Conservation (phyloP, 1,140 invertebrate species). For the Ceratitis capitata region DNA sequence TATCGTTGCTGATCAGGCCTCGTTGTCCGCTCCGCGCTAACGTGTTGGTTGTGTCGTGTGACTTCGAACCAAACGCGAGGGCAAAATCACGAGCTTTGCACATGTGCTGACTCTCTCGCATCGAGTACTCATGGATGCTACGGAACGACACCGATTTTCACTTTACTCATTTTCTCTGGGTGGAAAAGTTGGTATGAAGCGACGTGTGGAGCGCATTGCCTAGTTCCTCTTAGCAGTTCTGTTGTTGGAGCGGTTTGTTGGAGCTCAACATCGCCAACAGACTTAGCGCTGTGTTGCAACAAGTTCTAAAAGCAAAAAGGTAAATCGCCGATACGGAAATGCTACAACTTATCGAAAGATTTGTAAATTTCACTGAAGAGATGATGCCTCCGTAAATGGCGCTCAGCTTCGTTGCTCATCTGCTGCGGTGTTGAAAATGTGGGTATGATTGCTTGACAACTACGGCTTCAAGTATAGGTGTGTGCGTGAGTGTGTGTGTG, state of each 20-base stretch:
- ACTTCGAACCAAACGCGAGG: background rate
- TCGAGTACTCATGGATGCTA: background rate
- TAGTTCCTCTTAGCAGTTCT: background rate
- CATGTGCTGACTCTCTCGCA: background rate
- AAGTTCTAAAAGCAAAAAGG: background rate
- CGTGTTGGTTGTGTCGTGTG: background rate
- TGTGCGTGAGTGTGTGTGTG: background rate
- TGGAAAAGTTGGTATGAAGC: background rate
- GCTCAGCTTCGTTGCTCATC: background rate
- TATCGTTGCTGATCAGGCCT: background rate
- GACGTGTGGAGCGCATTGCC: too few species aligned
- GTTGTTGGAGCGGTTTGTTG: background rate
- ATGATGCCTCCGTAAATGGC: background rate
- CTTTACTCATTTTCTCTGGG: background rate
- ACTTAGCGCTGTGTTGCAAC: background rate
- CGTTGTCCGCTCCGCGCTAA: background rate
- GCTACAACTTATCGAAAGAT: background rate
- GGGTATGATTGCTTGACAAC: background rate
- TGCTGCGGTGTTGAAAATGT: background rate
- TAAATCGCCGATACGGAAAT: background rate
- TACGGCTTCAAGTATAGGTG: background rate
- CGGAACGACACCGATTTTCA: background rate
- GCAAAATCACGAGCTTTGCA: background rate
- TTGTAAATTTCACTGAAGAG: background rate
- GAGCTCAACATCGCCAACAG: too few species aligned